Conservation (phyloP, 2,797 vertebrate species). For the Myiotriccus ornatus region DNA sequence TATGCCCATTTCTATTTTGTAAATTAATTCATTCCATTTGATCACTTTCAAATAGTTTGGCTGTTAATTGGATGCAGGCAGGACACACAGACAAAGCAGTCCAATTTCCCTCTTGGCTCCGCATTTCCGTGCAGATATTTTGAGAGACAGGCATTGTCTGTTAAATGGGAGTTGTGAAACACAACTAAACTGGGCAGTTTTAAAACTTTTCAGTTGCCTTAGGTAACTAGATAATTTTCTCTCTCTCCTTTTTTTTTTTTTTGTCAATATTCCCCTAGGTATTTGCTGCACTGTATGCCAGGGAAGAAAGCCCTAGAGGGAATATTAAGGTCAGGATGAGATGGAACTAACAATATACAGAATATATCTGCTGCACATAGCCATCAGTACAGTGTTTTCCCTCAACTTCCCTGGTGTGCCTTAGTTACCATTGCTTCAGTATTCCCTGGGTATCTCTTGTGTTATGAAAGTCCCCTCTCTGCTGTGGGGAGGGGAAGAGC, state of each 20-base stretch:
- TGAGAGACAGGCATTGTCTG: constrained; percentile 51
- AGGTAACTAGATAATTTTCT: constrained; percentile 58
- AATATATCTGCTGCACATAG: constrained; percentile 22
- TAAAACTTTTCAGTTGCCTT: constrained; percentile 60
- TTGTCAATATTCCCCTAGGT: constrained; percentile 20
- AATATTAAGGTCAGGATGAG: constrained; percentile 30
- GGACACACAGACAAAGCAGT: constrained; percentile 1
- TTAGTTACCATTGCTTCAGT: constrained; percentile 28
- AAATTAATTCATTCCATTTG: constrained; percentile 47
- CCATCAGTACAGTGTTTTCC: neutral
- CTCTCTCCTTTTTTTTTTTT: neutral
- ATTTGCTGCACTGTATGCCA: constrained; percentile 14
- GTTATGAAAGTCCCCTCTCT: constrained; percentile 10
- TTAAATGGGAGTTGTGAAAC: constrained; percentile 51
- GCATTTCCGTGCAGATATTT: constrained; percentile 38
- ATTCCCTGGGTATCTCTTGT: constrained; percentile 15
- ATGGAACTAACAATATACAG: constrained; percentile 46
- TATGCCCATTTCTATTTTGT: constrained; percentile 23
- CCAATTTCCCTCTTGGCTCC: neutral
- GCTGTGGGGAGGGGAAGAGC: neutral
- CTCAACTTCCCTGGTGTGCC: constrained; percentile 5
- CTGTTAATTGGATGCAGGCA: constrained; percentile 53
- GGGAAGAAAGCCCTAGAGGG: constrained; percentile 55
- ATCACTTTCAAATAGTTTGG: constrained; percentile 55
- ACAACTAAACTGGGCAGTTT: neutral